Evolutionary conservation across 1,140 invertebrate species (phyloP), one percentile per base, ranked within the genome.

Genomic region (Probaryconus sp.): DNA sequence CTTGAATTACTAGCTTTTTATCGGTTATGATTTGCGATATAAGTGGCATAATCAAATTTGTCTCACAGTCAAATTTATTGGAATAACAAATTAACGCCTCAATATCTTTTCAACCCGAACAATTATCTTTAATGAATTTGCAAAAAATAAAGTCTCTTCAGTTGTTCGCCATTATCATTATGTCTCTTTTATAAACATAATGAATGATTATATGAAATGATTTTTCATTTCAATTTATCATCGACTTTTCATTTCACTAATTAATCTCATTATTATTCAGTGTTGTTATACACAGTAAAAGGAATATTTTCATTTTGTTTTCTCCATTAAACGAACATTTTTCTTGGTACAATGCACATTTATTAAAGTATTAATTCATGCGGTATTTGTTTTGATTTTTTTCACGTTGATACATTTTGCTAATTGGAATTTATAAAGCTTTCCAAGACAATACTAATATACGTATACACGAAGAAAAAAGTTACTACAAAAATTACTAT

Each of bases 1-100:
- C 28, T 13, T 9, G 35, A 14, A 20, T 42, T 33, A 42, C 33
- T 30, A 51, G 42, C 26, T 53, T 64, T 76, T 60, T 64, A 42
- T 65, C 50, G 42, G 21, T 30, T 38, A 38, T 48, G 42, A 47
- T 37, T 58, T 47, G 40, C 30, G 30, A 38, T 47, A 61, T 13
- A n/a, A 40, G 18, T 9, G 9, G 18, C 13, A 21, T 13, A 47
- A 58, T 58, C 28, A 50, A 61, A 48, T 45, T 61, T 61, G 58
- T 60, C 38, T 47, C 28, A 11, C 24, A 7, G n/a, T 9, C 31
- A n/a, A 33, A 33, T 33, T 33, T 33, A 33, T n/a, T 10, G 31
- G 11, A 5, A 33, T 33, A n/a, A n/a, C n/a, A n/a, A n/a, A n/a
- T n/a, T n/a, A n/a, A n/a, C n/a, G n/a, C n/a, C n/a, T n/a, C n/a